phyloP scores from a whole-genome alignment of 2,888 invertebrate genomes.

The Eupithecia vulgata region DNA sequence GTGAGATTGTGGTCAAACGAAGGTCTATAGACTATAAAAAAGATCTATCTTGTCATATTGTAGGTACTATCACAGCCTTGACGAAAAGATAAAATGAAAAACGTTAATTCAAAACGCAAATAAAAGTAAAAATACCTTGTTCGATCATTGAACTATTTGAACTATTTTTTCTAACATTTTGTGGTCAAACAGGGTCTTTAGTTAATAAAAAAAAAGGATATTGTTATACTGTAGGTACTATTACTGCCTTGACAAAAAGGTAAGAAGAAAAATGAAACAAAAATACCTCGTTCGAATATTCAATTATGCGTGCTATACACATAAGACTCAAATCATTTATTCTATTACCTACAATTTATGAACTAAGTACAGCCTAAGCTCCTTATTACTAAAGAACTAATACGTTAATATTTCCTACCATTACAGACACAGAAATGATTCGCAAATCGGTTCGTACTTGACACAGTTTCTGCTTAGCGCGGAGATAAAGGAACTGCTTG shows the following conservation, averaged over 20 bases:
- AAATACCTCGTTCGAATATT: not conserved
- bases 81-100: too few species aligned
- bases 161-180: too few species aligned
- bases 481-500: slow-evolving; percentile 43
- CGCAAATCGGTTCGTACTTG: slow-evolving; percentile 59
- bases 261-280: not conserved
- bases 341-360: slow-evolving; percentile 7
- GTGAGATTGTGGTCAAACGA: too few species aligned
- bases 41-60: too few species aligned
- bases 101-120: too few species aligned
- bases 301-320: not conserved
- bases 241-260: not conserved
- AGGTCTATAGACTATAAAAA: too few species aligned
- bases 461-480: slow-evolving; percentile 55
- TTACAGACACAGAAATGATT: slow-evolving; percentile 60
- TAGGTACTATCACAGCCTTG: too few species aligned
- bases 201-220: not conserved
- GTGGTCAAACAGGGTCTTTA: too few species aligned
- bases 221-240: not conserved
- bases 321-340: not conserved
- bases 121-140: too few species aligned
- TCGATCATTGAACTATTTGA: too few species aligned
- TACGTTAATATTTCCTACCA: slow-evolving; percentile 29
- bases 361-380: slow-evolving; percentile 3
- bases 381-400: slow-evolving; percentile 8